A percentile compares a stretch with the other conserved stretches of the same genome.
These are phyloP conservation scores for Cossypha polioptera DNA, from an alignment of 2,797 vertebrate genomes.

Conservation along the genomic window DNA sequence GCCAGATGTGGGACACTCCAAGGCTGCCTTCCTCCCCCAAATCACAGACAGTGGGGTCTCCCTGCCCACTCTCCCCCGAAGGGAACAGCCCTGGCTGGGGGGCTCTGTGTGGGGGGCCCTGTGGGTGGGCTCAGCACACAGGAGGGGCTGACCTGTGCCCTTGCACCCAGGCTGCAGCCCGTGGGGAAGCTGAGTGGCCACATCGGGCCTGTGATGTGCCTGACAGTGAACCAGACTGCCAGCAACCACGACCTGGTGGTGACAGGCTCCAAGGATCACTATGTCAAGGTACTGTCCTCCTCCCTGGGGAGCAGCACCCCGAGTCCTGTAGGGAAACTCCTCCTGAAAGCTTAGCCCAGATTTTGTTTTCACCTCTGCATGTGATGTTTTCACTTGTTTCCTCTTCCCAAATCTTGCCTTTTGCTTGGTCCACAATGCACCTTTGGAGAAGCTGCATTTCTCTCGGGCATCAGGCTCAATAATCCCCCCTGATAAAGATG, in stretches of 20 bases:
- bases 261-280: conserved; percentile 98
- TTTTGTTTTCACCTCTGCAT: not conserved
- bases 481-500: not conserved
- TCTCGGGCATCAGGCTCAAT: accelerated
- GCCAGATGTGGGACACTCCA: accelerated
- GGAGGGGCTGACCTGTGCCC: not conserved
- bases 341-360: not conserved
- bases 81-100: not conserved
- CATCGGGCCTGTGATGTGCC: conserved; percentile 95
- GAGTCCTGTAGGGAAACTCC: not conserved
- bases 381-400: not conserved
- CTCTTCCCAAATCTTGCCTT: not conserved
- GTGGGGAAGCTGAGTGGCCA: conserved; percentile 92
- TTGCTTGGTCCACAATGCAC: not conserved
- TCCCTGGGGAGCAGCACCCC: not conserved
- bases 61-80: not conserved
- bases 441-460: not conserved
- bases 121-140: not conserved
- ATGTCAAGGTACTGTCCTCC: conserved; percentile 85
- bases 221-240: conserved; percentile 88
- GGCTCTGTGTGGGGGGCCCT: not conserved
- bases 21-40: not conserved
- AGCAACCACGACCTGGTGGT: conserved; percentile 92
- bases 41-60: not conserved
- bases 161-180: conserved; percentile 83